A percentile compares a stretch with the other conserved stretches of the same genome.
Conservation (phyloP, 2,888 invertebrate species). For the Pseudococcus viburni region DNA sequence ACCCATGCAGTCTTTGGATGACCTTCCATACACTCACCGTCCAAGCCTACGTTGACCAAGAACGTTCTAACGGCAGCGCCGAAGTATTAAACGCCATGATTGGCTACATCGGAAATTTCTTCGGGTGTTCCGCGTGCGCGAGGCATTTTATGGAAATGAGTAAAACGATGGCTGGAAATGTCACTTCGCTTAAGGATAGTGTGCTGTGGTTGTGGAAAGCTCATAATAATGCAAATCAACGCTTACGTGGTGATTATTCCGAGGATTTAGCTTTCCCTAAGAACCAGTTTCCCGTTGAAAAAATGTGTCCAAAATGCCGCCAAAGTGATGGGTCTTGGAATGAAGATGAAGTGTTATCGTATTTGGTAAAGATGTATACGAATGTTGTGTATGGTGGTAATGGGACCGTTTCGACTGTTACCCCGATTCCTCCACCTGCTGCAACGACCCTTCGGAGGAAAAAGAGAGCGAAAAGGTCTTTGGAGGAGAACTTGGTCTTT, state of each 20-base stretch:
- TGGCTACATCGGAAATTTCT: slow-evolving; percentile 91
- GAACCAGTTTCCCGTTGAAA: slow-evolving; percentile 84
- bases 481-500: no score
- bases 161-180: slow-evolving; percentile 79
- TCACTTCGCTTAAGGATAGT: slow-evolving; percentile 81
- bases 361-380: slow-evolving; percentile 76
- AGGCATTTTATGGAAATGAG: slow-evolving; percentile 93
- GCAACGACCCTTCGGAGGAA: no score
- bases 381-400: slow-evolving; percentile 49
- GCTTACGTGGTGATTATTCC: slow-evolving; percentile 86
- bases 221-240: slow-evolving; percentile 92
- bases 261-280: slow-evolving; percentile 94
- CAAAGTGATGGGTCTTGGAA: slow-evolving; percentile 76
- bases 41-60: slow-evolving; percentile 71
- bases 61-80: not conserved
- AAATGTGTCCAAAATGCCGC: slow-evolving; percentile 81
- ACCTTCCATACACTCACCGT: slow-evolving; percentile 94
- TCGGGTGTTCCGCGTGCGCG: slow-evolving; percentile 93
- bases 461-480: no score
- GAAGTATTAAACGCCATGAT: slow-evolving; percentile 84
- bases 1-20: slow-evolving; percentile 95
- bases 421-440: no score
- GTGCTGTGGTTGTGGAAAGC: slow-evolving; percentile 95
- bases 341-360: slow-evolving; percentile 77
- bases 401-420: no score